Base-by-base conservation (phyloP, 2,797 vertebrate genomes). In the Diglossa cyanea region DNA sequence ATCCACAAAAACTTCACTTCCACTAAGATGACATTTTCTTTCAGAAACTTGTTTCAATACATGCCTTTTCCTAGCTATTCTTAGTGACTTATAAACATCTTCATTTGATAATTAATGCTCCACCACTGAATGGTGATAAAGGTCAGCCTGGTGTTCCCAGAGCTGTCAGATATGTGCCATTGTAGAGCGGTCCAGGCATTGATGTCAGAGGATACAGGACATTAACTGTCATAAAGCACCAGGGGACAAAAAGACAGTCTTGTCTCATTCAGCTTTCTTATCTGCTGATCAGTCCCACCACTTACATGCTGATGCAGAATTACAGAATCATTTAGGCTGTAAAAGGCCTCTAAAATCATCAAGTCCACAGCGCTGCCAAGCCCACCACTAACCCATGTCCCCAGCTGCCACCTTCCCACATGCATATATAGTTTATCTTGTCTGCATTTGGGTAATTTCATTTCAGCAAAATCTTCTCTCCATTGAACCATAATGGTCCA, bases 71-170 rank as follows among this genome's bases (percentile, higher is more conserved):
- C 26, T 48, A 75, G 11, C 35, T 72, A 13, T 47, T 66, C 58
- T 60, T 55, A 73, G 51, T 70, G 47, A 66, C 31, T n/a, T 37
- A 51, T 58, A 84, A 70, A 76, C 28, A 25, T 70, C 33, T 75
- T 78, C 44, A 60, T 8, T 79, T 42, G 26, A 7, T 74, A 76
- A 80, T 79, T 63, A 67, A 40, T 66, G 60, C 8, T 73, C 18
- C 44, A 67, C 24, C 2, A 0, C 24, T 51, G 72, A 71, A 7
- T 17, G 15, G 47, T 0, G 0, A 57, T 31, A 35, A 68, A 54
- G 3, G 1, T 21, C 74, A 87, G 44, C 37, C 25, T 85, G 14
- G 28, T 35, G 10, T 5, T 91, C 45, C 65, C 61, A 73, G 28
- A 68, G n/a, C 58, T 75, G 45, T 16, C 30, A 51, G 66, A 2